Conservation (phyloP, 1,140 invertebrate species). For the Neodiprion fabricii region DNA sequence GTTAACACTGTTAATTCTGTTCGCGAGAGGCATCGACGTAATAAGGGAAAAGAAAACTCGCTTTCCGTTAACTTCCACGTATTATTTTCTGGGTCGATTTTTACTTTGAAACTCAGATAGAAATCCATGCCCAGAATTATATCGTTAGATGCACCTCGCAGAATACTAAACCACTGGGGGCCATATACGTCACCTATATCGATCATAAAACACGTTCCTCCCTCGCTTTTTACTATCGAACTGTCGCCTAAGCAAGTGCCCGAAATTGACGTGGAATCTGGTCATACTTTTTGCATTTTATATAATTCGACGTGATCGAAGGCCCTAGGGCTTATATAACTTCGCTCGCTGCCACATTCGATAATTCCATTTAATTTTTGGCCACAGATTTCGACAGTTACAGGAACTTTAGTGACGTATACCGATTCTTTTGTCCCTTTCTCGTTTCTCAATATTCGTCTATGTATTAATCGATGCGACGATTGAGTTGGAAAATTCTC, state of each 20-base stretch:
- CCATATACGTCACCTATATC: conserved; percentile 21
- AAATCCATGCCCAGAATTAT: neutral
- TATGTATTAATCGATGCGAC: conserved; percentile 16
- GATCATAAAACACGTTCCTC: conserved; percentile 21
- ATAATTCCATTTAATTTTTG: conserved; percentile 24
- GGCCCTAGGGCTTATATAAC: conserved; percentile 18
- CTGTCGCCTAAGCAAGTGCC: conserved; percentile 17
- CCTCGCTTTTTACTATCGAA: conserved; percentile 9
- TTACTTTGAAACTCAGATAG: neutral
- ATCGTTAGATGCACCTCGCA: neutral
- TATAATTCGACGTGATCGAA: conserved; percentile 16
- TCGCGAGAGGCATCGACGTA: neutral
- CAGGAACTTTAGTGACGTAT: conserved; percentile 15
- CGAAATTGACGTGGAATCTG: conserved; percentile 12
- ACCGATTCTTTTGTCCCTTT: conserved; percentile 13
- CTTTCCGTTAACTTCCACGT: conserved; percentile 22
- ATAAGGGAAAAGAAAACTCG: conserved; percentile 16
- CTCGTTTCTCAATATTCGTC: neutral
- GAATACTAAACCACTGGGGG: neutral
- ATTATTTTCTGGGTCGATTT: neutral
- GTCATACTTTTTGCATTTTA: conserved; percentile 9
- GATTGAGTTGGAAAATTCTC: neutral
- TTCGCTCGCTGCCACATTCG: conserved; percentile 27
- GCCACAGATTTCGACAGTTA: conserved; percentile 24
- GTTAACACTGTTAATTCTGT: conserved; percentile 15